Evolutionary conservation across 2,888 invertebrate genomes (phyloP).

Genomic region (Erebia aethiops): DNA sequence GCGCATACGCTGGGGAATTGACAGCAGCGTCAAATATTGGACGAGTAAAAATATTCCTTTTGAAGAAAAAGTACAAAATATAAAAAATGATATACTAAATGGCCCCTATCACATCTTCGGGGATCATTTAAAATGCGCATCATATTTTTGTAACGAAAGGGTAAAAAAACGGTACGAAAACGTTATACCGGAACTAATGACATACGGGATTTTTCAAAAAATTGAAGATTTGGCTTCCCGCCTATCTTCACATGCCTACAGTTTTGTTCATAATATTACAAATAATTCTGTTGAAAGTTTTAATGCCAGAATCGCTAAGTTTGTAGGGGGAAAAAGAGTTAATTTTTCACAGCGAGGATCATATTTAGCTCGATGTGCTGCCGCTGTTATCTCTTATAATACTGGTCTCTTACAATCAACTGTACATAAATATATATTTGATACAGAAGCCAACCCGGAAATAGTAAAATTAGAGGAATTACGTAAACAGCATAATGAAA

Average conservation of each 20-base stretch:
- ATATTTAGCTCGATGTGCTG: neutral
- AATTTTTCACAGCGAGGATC: conserved; percentile 3
- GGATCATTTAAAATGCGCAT: neutral
- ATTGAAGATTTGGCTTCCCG: conserved; percentile 22
- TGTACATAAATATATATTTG: no score
- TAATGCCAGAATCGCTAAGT: neutral
- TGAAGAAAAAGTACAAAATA: conserved; percentile 5
- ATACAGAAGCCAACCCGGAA: no score
- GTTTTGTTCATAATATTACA: conserved; percentile 21
- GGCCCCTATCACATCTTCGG: neutral
- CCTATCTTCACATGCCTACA: conserved; percentile 17
- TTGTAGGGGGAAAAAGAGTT: neutral
- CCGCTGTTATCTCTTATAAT: neutral
- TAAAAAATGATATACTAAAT: neutral
- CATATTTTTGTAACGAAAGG: conserved; percentile 18
- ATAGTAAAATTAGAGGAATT: no score
- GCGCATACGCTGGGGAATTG: conserved; percentile 23
- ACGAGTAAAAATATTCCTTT: conserved; percentile 17
- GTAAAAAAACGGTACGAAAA: conserved; percentile 3
- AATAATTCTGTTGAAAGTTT: conserved; percentile 11
- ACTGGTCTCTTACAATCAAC: no score
- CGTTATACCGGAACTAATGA: conserved; percentile 16
- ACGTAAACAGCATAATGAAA: no score
- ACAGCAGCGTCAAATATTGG: conserved; percentile 29
- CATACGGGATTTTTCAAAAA: conserved; percentile 23